Conservation (phyloP, 2,797 vertebrate species). For the Scomberomorus guttatus region DNA sequence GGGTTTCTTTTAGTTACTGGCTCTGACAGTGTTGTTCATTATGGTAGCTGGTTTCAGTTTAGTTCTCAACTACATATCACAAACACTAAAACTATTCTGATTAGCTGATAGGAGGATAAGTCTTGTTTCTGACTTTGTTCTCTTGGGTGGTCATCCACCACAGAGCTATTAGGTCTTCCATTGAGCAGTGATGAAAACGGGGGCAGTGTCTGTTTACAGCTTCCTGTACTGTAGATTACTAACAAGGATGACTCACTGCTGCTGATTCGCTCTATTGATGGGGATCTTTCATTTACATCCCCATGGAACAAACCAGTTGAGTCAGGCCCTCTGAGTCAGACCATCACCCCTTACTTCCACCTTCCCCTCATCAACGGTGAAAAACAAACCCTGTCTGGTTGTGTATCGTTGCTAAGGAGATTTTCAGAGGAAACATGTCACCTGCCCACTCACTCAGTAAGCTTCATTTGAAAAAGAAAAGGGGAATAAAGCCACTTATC, state of each 20-base stretch:
- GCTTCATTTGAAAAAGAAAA: constrained; percentile 47
- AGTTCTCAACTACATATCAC: constrained; percentile 7
- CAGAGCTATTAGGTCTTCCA: constrained; percentile 31
- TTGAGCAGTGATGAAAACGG: constrained; percentile 12
- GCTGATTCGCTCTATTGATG: constrained; percentile 52
- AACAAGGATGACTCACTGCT: constrained; percentile 61
- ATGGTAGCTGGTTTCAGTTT: constrained; percentile 19
- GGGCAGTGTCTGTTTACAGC: constrained; percentile 48
- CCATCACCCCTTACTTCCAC: constrained; percentile 8
- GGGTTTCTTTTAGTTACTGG: constrained; percentile 19
- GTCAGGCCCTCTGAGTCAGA: constrained; percentile 66
- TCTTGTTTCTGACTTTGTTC: constrained; percentile 36
- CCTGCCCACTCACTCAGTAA: constrained; percentile 33
- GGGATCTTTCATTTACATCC: constrained; percentile 66
- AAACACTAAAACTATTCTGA: constrained; percentile 21
- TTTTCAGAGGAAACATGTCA: constrained; percentile 23
- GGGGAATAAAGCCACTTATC: constrained; percentile 38
- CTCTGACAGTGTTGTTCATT: background rate
- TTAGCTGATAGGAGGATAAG: background rate
- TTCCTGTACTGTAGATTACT: constrained; percentile 47
- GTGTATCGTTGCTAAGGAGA: constrained; percentile 37
- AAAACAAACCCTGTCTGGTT: constrained; percentile 9
- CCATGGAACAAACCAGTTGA: constrained; percentile 48
- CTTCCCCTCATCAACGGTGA: background rate
- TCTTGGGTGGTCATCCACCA: constrained; percentile 35